phyloP scores from a whole-genome alignment of 2,888 invertebrate genomes.

The Papilio demoleus region DNA sequence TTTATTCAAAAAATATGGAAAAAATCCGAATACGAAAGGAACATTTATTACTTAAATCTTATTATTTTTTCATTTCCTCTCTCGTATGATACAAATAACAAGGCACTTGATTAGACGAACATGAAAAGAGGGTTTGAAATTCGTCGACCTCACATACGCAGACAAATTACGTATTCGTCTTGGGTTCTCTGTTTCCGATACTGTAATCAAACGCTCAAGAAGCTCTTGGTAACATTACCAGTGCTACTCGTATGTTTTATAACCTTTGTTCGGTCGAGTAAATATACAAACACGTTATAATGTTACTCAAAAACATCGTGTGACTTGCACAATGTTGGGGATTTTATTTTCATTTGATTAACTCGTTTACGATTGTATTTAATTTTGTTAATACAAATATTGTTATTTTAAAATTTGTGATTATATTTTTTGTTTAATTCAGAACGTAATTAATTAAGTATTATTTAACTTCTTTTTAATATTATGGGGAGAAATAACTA shows the following conservation, averaged over 20 bases:
- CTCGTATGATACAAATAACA: slow-evolving; percentile 30
- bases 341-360: slow-evolving; percentile 18
- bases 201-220: slow-evolving; percentile 52
- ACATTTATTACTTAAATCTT: slow-evolving; percentile 26
- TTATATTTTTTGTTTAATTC: not conserved
- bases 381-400: not conserved
- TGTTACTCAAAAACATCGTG: slow-evolving; percentile 48
- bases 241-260: slow-evolving; percentile 43
- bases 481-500: too few relatives aligned
- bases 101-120: slow-evolving; percentile 35
- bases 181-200: slow-evolving; percentile 47
- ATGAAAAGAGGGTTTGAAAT: slow-evolving; percentile 30
- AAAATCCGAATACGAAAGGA: not conserved
- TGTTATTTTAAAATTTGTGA: not conserved
- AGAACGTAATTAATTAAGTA: too few relatives aligned
- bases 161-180: slow-evolving; percentile 46
- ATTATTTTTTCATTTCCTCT: slow-evolving; percentile 34
- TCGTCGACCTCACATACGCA: slow-evolving; percentile 20
- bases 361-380: slow-evolving; percentile 5
- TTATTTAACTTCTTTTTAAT: too few relatives aligned
- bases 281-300: slow-evolving; percentile 54
- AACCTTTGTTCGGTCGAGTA: slow-evolving; percentile 52
- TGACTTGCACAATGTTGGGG: slow-evolving; percentile 45
- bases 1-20: not conserved
- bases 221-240: slow-evolving; percentile 43